Evolutionary conservation across 2,888 invertebrate genomes (phyloP).

Genomic region (Clepsis dumicolana): DNA sequence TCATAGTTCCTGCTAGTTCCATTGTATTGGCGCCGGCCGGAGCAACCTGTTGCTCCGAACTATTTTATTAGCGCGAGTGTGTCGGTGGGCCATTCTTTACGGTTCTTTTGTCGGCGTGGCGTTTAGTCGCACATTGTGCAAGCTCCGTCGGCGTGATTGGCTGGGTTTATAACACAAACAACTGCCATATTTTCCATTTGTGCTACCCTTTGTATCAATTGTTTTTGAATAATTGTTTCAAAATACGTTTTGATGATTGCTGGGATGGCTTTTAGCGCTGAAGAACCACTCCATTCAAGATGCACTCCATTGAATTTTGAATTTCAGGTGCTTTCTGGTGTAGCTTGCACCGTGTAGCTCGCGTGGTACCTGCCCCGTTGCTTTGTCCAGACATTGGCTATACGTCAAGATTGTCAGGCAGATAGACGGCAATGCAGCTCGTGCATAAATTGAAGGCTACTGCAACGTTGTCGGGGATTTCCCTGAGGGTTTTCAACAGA

Average conservation of each 20-base stretch:
- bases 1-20: constrained; percentile 65
- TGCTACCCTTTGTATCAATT: constrained; percentile 59
- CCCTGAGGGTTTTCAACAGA: constrained; percentile 76
- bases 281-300: too few relatives aligned
- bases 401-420: constrained; percentile 76
- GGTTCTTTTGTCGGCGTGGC: constrained; percentile 80
- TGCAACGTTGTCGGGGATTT: constrained; percentile 74
- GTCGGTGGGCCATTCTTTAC: constrained; percentile 84
- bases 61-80: constrained; percentile 84
- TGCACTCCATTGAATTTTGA: not conserved
- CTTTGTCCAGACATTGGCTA: constrained; percentile 66
- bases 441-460: constrained; percentile 80
- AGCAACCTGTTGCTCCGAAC: constrained; percentile 82
- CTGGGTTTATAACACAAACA: constrained; percentile 76
- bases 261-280: constrained; percentile 10
- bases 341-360: not conserved
- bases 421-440: constrained; percentile 72
- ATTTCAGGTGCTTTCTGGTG: not conserved
- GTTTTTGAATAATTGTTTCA: constrained; percentile 54
- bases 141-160: constrained; percentile 73
- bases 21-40: constrained; percentile 73
- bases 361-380: constrained; percentile 53
- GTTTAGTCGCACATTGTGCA: constrained; percentile 77
- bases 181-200: constrained; percentile 69
- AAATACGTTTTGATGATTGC: constrained; percentile 53